Percentiles rank a stretch among this genome's conserved stretches.
Evolutionary conservation across 2,797 vertebrate genomes (phyloP).

Genomic region (Lophius americanus): DNA sequence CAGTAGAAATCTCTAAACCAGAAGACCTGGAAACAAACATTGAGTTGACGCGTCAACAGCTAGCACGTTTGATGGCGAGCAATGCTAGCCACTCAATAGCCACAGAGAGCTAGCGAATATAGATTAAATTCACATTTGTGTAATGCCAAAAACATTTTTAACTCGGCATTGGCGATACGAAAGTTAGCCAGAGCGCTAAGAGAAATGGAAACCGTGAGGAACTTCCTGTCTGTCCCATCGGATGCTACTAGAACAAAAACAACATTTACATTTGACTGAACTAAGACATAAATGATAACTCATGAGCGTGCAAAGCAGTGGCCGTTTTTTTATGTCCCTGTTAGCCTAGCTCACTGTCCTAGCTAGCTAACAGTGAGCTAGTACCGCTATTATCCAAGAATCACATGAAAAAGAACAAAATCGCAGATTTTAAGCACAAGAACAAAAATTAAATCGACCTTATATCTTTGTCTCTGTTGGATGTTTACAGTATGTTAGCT

Average conservation of each 20-base stretch:
- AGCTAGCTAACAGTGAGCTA: not conserved
- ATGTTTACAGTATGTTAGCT: not conserved
- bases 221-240: constrained; percentile 4
- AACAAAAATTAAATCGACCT: not conserved
- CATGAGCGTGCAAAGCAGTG: too few relatives aligned
- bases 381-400: not conserved
- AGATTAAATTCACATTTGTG: not conserved
- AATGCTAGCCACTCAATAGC: too few relatives aligned
- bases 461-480: not conserved
- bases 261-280: not conserved
- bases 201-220: not conserved
- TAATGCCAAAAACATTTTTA: not conserved
- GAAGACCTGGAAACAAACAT: too few relatives aligned
- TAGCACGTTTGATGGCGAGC: too few relatives aligned
- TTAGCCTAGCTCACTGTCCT: not conserved
- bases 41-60: too few relatives aligned
- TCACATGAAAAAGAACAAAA: not conserved
- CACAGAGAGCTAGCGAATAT: not conserved
- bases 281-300: not conserved
- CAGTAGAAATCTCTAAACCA: too few relatives aligned
- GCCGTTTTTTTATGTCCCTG: not conserved
- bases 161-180: not conserved
- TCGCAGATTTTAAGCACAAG: not conserved
- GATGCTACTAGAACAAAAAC: not conserved
- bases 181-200: not conserved